phyloP scores from a whole-genome alignment of 2,888 invertebrate genomes.

The Quadriops clusia region DNA sequence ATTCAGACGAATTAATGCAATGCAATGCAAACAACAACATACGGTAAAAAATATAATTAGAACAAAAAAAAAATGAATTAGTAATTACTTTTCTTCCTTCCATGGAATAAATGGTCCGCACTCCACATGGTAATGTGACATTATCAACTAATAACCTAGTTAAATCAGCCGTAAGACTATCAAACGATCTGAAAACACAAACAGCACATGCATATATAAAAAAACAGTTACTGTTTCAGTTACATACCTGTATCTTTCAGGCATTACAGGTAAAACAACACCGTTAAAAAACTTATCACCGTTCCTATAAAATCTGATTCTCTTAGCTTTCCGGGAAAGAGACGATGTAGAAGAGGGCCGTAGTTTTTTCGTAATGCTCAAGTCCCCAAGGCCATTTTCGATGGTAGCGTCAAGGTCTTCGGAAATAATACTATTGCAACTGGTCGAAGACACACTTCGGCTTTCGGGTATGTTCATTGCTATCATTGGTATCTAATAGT shows the following conservation, averaged over 20 bases:
- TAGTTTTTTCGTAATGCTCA: slow-evolving; percentile 24
- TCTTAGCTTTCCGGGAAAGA: slow-evolving; percentile 73
- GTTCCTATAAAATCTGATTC: slow-evolving; percentile 86
- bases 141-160: slow-evolving; percentile 79
- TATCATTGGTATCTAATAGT: no score
- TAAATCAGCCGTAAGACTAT: slow-evolving; percentile 82
- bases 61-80: no score
- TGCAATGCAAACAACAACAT: no score
- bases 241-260: slow-evolving; percentile 82
- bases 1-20: no score
- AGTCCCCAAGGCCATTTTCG: slow-evolving; percentile 32
- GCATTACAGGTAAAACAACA: slow-evolving; percentile 81
- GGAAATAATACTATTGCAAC: slow-evolving; percentile 35
- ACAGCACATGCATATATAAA: no score
- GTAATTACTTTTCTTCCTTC: slow-evolving; percentile 82
- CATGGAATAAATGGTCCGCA: slow-evolving; percentile 80
- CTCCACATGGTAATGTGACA: slow-evolving; percentile 87
- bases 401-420: slow-evolving; percentile 32
- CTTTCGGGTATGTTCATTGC: slow-evolving; percentile 33
- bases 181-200: no score
- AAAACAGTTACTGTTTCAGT: no score
- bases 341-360: slow-evolving; percentile 31
- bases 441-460: slow-evolving; percentile 36
- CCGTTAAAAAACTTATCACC: slow-evolving; percentile 91
- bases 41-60: no score